Evolutionary conservation across 1,140 invertebrate genomes (phyloP), one percentile per base, ranked within the genome.

Genomic region (Phortica variegata): DNA sequence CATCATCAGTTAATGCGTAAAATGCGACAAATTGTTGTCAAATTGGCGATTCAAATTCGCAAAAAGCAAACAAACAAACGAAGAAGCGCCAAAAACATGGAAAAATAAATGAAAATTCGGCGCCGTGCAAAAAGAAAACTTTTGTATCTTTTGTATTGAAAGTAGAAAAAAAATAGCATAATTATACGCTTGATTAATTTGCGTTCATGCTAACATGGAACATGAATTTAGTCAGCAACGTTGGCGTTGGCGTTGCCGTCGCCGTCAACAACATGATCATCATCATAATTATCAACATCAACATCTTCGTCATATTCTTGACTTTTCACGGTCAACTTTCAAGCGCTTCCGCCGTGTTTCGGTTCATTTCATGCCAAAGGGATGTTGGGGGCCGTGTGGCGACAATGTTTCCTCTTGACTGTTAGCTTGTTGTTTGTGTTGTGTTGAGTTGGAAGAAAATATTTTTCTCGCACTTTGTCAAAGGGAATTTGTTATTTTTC

Each of bases 171-270:
- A 26, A 6, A 10, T 26, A 26, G 10, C 23, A 26, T 26, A 26
- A 26, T 26, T 26, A 26, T 45, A 68, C 52, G 63, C 65, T 68
- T 68, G 65, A 68, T 68, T 63, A 68, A 69, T 68, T 68, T 58
- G 48, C 54, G 47, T 51, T 60, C 65, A 26, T 63, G 65, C 63
- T 60, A 56, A 68, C 57, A 63, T 60, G 65, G 63, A 39, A 42
- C 49, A 50, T 12, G 43, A 50, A 58, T 48, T 17, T 40, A 31
- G 17, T 39, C 40, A 37, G n/a, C n/a, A n/a, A n/a, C n/a, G n/a
- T n/a, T n/a, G n/a, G n/a, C n/a, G n/a, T n/a, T n/a, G n/a, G n/a
- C n/a, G n/a, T n/a, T n/a, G n/a, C n/a, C n/a, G n/a, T n/a, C n/a
- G n/a, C n/a, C n/a, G n/a, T n/a, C 33, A 52, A 32, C 19, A 53